A percentile compares a stretch with the other conserved stretches of the same genome.
Conservation (phyloP, 2,797 vertebrate species). For the Gymnopithys bicolor region DNA sequence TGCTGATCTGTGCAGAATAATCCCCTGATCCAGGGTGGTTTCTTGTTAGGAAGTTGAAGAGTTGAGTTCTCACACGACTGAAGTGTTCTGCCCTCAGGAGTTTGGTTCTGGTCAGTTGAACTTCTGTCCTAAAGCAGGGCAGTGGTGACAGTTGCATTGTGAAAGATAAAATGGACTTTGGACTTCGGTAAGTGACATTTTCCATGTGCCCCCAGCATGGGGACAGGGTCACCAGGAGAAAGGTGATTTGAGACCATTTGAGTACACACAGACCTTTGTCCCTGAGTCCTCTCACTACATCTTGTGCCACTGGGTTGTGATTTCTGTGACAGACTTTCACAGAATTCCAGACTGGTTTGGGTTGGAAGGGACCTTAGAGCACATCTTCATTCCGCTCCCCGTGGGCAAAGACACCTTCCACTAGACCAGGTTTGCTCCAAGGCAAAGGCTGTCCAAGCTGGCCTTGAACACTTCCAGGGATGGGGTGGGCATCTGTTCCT, state of each 20-base stretch:
- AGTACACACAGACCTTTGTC: neutral
- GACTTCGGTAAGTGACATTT: neutral
- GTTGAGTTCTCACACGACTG: neutral
- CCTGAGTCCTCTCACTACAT: neutral
- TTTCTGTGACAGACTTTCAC: neutral
- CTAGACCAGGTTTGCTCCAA: neutral
- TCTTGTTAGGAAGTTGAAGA: neutral
- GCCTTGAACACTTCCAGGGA: neutral
- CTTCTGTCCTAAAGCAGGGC: neutral
- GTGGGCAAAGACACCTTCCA: neutral
- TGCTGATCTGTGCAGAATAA: neutral
- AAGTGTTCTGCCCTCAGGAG: neutral
- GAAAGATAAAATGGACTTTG: neutral
- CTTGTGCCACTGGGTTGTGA: neutral
- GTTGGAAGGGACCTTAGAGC: neutral
- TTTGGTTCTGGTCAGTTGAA: neutral
- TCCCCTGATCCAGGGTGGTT: fast-evolving
- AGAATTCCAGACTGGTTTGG: neutral
- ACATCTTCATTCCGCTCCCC: neutral
- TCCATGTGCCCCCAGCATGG: fast-evolving
- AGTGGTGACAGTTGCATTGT: neutral
- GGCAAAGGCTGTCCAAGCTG: neutral
- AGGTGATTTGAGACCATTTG: neutral
- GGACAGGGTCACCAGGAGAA: neutral
- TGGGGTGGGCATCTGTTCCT: neutral